Evolutionary conservation across 1,140 invertebrate genomes (phyloP).

Genomic region (Ceratitis capitata): DNA sequence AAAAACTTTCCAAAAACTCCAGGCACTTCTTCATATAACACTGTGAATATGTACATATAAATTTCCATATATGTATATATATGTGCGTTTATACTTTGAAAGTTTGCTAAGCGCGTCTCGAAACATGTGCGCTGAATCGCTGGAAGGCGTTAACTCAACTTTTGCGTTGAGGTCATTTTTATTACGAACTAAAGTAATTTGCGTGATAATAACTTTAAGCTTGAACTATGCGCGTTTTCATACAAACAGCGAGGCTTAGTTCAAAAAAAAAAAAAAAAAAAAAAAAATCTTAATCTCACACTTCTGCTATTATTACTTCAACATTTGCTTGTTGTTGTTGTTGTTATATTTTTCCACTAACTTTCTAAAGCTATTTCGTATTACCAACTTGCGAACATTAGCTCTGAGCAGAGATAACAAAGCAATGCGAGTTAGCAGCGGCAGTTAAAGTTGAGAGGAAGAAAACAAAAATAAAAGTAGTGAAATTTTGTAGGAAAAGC

Average conservation of each 20-base stretch:
- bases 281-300: background rate
- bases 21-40: background rate
- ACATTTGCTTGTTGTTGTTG: background rate
- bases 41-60: background rate
- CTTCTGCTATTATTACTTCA: background rate
- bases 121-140: background rate
- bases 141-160: background rate
- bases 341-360: background rate
- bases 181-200: background rate
- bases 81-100: background rate
- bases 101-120: too few species aligned
- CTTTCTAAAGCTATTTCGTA: background rate
- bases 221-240: background rate
- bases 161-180: background rate
- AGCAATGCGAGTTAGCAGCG: background rate
- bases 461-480: too few species aligned
- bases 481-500: background rate
- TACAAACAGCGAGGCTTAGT: background rate
- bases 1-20: background rate
- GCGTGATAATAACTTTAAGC: background rate
- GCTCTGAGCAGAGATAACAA: background rate
- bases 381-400: background rate
- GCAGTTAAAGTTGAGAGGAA: background rate
- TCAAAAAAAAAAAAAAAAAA: background rate
- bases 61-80: background rate